These are phyloP conservation scores for Oscheius sp. DNA, from an alignment of 2,888 invertebrate species.

Conservation along the genomic window DNA sequence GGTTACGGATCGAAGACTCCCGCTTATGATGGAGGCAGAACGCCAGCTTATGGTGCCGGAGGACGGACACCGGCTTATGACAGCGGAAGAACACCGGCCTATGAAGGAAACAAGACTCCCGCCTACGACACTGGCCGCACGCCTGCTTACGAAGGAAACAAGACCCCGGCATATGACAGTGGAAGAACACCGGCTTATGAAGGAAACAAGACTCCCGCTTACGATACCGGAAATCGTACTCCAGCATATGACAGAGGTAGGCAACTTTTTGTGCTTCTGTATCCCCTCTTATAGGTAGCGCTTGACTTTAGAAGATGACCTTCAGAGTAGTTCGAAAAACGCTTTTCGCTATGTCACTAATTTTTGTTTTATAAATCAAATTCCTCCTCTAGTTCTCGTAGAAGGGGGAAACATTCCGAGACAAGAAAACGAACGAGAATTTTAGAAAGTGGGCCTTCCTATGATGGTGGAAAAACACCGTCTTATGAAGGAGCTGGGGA, in stretches of 20 bases:
- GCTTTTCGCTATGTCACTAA: too few relatives aligned
- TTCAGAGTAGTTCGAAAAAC: too few relatives aligned
- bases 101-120: conserved; percentile 44
- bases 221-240: conserved; percentile 73
- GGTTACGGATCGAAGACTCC: conserved; percentile 84
- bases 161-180: conserved; percentile 78
- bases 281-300: conserved; percentile 12
- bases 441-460: conserved; percentile 39
- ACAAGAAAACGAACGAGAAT: conserved; percentile 24
- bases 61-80: conserved; percentile 77
- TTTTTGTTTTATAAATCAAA: too few relatives aligned
- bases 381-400: too few relatives aligned
- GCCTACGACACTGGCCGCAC: conserved; percentile 40
- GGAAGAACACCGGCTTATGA: conserved; percentile 79
- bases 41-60: conserved; percentile 40
- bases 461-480: conserved; percentile 32
- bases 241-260: conserved; percentile 36
- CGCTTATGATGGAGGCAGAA: conserved; percentile 77
- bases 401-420: too few relatives aligned
- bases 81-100: conserved; percentile 74
- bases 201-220: conserved; percentile 73
- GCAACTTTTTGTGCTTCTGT: conserved; percentile 14
- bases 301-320: conserved; percentile 73
- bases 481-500: conserved; percentile 28
- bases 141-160: conserved; percentile 73